These are phyloP conservation scores for Myxocyprinus asiaticus DNA, from an alignment of 2,113 vertebrate species.

Conservation along the genomic window DNA sequence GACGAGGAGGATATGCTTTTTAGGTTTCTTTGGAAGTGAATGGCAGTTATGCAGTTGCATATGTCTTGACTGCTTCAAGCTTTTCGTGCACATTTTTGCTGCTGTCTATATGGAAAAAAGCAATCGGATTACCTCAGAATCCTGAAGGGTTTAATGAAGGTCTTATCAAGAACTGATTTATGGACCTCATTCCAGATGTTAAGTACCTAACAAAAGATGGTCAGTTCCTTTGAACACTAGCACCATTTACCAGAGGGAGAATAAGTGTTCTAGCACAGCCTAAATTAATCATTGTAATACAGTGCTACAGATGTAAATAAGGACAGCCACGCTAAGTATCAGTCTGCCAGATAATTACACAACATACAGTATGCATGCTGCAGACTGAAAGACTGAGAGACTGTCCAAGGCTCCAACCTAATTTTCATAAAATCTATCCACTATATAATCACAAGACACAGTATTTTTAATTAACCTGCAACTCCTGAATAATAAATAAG, in stretches of 20 bases:
- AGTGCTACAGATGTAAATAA: constrained; percentile 6
- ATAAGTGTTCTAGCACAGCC: background rate
- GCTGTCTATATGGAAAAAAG: too few relatives aligned
- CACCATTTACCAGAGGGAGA: constrained; percentile 14
- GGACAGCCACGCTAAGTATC: background rate
- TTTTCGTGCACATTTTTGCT: too few relatives aligned
- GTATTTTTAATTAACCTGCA: background rate
- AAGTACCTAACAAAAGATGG: constrained; percentile 12
- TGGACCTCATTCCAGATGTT: constrained; percentile 11
- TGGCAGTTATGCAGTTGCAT: too few relatives aligned
- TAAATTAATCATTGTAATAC: constrained; percentile 7
- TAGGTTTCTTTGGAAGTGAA: too few relatives aligned
- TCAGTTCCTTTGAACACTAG: background rate
- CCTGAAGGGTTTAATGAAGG: background rate
- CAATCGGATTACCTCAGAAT: too few relatives aligned
- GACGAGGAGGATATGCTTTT: too few relatives aligned
- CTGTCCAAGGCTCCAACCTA: background rate
- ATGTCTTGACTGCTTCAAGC: too few relatives aligned
- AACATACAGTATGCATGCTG: background rate
- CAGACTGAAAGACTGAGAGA: background rate
- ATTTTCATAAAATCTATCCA: background rate
- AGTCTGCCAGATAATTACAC: background rate
- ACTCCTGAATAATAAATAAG: constrained; percentile 39
- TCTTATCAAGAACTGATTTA: constrained; percentile 18
- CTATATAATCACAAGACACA: background rate